phyloP scores from a whole-genome alignment of 2,113 vertebrate genomes.

The Sturnira hondurensis region DNA sequence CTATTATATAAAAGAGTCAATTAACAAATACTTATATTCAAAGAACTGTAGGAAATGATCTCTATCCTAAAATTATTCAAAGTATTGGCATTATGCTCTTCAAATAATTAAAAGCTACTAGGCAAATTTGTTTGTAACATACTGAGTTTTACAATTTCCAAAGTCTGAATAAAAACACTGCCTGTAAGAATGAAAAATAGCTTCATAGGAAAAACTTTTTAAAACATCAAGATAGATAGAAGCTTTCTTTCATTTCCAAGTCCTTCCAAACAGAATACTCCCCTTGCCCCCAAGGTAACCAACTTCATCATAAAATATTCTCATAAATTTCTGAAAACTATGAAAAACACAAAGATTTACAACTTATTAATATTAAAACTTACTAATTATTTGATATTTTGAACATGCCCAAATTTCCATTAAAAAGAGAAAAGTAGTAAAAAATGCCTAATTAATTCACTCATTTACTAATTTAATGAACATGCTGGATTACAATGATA shows the following conservation, averaged over 20 bases:
- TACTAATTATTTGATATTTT: not conserved
- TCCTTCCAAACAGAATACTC: not conserved
- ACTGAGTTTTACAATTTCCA: not conserved
- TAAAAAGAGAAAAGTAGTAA: not conserved
- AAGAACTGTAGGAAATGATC: not conserved
- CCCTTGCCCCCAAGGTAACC: not conserved
- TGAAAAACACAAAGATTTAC: not conserved
- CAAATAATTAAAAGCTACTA: not conserved
- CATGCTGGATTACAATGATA: not conserved
- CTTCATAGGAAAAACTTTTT: not conserved
- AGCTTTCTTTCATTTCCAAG: not conserved
- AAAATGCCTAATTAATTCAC: not conserved
- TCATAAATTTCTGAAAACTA: constrained; percentile 9
- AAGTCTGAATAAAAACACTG: not conserved
- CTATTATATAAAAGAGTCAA: not conserved
- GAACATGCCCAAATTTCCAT: not conserved
- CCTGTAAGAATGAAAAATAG: constrained; percentile 17
- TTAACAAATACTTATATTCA: not conserved
- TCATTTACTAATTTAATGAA: not conserved
- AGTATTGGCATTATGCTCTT: not conserved
- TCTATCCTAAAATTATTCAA: constrained; percentile 12
- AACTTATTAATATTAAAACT: constrained; percentile 13
- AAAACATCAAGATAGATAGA: not conserved
- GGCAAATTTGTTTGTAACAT: not conserved
- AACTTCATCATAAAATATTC: not conserved